phyloP scores from a whole-genome alignment of 2,797 vertebrate genomes.

The Brachymystax lenok region DNA sequence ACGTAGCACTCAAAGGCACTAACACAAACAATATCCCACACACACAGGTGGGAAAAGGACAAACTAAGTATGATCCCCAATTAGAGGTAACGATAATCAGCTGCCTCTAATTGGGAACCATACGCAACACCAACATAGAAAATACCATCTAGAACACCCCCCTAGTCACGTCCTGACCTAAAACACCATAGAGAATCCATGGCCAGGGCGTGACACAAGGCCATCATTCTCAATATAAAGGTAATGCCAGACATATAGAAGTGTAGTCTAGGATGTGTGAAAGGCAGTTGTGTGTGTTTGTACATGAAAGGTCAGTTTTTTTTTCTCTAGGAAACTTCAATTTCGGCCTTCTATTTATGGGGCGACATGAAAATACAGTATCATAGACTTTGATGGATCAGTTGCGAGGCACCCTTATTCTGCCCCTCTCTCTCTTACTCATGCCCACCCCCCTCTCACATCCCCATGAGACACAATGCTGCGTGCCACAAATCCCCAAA shows the following conservation, averaged over 20 bases:
- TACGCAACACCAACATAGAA: too few relatives aligned
- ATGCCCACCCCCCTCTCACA: background rate
- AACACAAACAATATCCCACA: too few relatives aligned
- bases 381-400: constrained; percentile 18
- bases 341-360: background rate
- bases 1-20: too few relatives aligned
- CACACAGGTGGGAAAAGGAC: too few relatives aligned
- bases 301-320: background rate
- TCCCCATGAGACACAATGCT: constrained; percentile 33
- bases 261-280: background rate
- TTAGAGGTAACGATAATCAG: too few relatives aligned
- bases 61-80: too few relatives aligned
- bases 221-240: background rate
- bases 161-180: too few relatives aligned
- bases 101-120: too few relatives aligned
- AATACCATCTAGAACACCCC: too few relatives aligned
- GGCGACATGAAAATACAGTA: background rate
- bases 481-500: constrained; percentile 35
- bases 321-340: background rate
- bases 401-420: constrained; percentile 12
- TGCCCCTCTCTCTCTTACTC: background rate
- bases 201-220: too few relatives aligned
- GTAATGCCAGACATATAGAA: background rate
- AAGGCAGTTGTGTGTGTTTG: background rate
- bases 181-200: too few relatives aligned